Evolutionary conservation across 2,888 invertebrate species (phyloP).

Genomic region (Rhopalosiphum nymphaeae): DNA sequence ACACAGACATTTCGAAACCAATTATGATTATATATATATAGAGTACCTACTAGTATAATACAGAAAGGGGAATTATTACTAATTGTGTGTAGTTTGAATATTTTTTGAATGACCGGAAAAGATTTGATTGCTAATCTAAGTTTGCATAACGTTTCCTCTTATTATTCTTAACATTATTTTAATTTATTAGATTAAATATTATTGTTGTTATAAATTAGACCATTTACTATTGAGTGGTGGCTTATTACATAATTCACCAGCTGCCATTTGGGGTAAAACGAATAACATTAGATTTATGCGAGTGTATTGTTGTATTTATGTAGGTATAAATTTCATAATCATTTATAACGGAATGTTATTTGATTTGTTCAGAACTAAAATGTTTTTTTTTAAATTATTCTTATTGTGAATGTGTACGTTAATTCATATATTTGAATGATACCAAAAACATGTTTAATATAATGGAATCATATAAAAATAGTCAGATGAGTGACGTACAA

Average conservation of each 20-base stretch:
- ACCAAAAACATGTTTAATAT: neutral
- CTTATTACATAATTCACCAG: conserved; percentile 16
- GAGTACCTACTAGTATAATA: neutral
- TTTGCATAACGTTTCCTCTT: neutral
- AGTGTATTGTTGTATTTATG: neutral
- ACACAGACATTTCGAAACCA: neutral
- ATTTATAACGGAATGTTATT: neutral
- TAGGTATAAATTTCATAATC: conserved; percentile 1
- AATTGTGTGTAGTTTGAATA: neutral
- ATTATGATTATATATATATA: neutral
- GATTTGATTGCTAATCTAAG: neutral
- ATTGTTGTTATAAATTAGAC: conserved; percentile 13
- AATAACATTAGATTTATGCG: neutral
- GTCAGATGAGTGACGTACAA: neutral
- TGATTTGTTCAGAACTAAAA: neutral
- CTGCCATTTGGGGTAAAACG: neutral
- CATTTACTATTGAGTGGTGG: neutral
- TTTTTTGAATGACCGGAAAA: conserved; percentile 17
- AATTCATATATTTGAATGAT: neutral
- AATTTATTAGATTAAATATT: neutral
- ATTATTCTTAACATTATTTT: neutral
- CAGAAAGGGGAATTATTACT: neutral
- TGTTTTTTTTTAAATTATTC: neutral
- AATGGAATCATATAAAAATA: neutral
- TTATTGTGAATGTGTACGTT: neutral